A percentile compares a stretch with the other conserved stretches of the same genome.
phyloP scores from a whole-genome alignment of 2,113 vertebrate species.

The Rostratula benghalensis region DNA sequence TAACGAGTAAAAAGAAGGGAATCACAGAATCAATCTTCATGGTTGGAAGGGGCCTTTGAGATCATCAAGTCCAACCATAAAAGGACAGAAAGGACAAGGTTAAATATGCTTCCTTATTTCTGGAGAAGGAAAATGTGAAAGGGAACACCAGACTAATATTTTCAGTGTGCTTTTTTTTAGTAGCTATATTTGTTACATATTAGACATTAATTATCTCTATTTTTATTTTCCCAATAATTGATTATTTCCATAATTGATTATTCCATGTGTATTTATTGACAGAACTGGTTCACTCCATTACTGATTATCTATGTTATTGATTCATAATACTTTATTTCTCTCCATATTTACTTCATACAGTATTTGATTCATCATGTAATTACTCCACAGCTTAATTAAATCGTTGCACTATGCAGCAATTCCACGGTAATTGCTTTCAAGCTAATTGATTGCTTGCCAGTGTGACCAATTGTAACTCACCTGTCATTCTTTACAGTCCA shows the following conservation, averaged over 20 bases:
- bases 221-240: slow-evolving; percentile 2
- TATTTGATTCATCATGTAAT: slow-evolving; percentile 16
- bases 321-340: slow-evolving; percentile 24
- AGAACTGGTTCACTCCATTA: background rate
- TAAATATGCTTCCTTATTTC: background rate
- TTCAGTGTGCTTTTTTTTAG: background rate
- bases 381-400: slow-evolving; percentile 28
- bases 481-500: background rate
- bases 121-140: background rate
- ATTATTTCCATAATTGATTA: background rate
- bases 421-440: background rate
- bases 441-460: background rate
- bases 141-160: background rate
- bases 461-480: background rate
- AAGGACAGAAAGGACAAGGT: background rate
- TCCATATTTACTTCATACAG: background rate
- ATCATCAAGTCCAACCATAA: too few relatives aligned
- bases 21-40: too few relatives aligned
- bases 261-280: background rate
- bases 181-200: background rate
- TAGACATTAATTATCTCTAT: background rate
- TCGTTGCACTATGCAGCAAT: background rate
- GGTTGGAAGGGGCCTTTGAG: too few relatives aligned
- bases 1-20: background rate
- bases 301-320: background rate